Evolutionary conservation across 2,888 invertebrate species (phyloP).

Genomic region (Leucoptera coffeella): DNA sequence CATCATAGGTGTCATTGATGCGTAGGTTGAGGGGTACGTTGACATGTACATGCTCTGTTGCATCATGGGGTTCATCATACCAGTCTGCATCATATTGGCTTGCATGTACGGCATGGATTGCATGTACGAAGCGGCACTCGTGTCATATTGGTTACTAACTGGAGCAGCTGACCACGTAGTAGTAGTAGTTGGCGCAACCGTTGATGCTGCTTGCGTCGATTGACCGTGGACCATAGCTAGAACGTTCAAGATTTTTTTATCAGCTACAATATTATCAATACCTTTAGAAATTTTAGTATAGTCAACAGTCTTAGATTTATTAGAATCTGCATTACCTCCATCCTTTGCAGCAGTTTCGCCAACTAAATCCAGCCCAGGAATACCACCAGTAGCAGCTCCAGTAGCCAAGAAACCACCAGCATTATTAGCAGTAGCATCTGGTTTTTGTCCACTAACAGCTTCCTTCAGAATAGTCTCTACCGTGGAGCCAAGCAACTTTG

Average conservation of each 20-base stretch:
- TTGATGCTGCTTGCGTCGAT: conserved; percentile 3
- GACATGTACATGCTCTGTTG: too few relatives aligned
- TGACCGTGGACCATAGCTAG: conserved; percentile 35
- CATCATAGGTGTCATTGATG: too few relatives aligned
- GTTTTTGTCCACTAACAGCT: conserved; percentile 7
- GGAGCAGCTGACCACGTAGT: too few relatives aligned
- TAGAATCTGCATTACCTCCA: conserved; percentile 20
- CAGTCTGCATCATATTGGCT: too few relatives aligned
- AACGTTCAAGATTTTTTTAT: conserved; percentile 58
- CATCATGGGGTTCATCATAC: too few relatives aligned
- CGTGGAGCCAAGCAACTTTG: conserved; percentile 16
- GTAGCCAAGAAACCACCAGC: conserved; percentile 20
- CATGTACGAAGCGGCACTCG: too few relatives aligned
- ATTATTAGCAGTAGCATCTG: conserved; percentile 8
- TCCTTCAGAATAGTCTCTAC: too few relatives aligned
- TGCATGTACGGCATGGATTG: too few relatives aligned
- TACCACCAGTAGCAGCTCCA: conserved; percentile 41
- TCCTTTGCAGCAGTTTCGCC: conserved; percentile 26
- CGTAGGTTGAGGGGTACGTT: too few relatives aligned
- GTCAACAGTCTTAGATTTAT: conserved; percentile 16
- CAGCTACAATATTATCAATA: conserved; percentile 56
- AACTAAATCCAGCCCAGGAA: conserved; percentile 70
- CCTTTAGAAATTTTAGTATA: conserved; percentile 57
- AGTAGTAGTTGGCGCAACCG: too few relatives aligned
- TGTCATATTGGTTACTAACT: conserved; percentile 2